phyloP scores from a whole-genome alignment of 2,113 vertebrate species.

The Odontophorus gujanensis region DNA sequence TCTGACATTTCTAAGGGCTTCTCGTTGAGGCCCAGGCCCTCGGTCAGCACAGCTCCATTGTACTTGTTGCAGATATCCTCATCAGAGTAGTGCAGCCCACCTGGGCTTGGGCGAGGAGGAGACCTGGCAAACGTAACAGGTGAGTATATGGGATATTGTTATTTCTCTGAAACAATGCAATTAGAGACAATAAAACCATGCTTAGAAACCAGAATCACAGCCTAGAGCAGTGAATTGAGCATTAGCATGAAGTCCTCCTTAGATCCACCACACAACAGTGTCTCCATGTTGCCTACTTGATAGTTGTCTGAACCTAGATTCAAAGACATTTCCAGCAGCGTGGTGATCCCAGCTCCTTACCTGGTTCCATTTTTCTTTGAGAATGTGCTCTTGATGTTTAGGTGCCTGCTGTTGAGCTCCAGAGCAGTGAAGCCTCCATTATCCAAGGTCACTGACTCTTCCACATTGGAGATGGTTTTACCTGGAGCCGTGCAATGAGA shows the following conservation, averaged over 20 bases:
- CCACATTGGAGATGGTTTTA: conserved; percentile 85
- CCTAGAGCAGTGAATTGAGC: background rate
- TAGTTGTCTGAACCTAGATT: background rate
- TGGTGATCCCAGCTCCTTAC: conserved; percentile 61
- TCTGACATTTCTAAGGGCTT: conserved; percentile 89
- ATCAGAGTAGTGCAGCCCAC: conserved; percentile 93
- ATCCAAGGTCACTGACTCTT: conserved; percentile 92
- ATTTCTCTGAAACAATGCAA: background rate
- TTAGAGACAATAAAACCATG: background rate
- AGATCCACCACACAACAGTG: background rate
- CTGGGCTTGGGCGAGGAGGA: conserved; percentile 93
- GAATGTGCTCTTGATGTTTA: conserved; percentile 91
- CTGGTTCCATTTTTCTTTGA: conserved; percentile 94
- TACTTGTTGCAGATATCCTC: conserved; percentile 96
- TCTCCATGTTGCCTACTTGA: background rate
- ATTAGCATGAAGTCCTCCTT: background rate
- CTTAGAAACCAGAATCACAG: background rate
- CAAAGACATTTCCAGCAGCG: background rate
- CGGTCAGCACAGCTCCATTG: conserved; percentile 87
- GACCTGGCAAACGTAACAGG: conserved; percentile 77
- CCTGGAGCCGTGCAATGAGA: conserved; percentile 74
- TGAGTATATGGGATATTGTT: too few relatives aligned
- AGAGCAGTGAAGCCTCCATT: conserved; percentile 93
- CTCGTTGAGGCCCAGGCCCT: conserved; percentile 87
- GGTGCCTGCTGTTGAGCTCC: conserved; percentile 92